Conservation (phyloP, 2,113 vertebrate genomes). For the Tragulus kanchil region DNA sequence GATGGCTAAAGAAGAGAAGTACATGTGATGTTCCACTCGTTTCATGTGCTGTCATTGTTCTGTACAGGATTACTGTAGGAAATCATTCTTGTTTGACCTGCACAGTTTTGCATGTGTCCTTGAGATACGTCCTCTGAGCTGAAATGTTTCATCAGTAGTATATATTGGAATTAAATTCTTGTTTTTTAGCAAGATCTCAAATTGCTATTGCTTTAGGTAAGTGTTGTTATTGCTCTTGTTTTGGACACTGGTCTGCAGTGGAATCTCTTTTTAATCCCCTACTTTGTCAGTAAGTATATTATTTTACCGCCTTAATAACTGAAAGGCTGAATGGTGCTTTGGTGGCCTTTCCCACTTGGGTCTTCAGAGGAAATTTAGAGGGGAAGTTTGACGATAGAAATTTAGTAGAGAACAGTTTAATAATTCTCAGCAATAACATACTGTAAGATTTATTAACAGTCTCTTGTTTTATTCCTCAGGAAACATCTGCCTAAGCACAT, state of each 20-base stretch:
- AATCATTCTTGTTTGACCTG: background rate
- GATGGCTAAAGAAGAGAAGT: background rate
- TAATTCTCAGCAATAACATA: constrained; percentile 35
- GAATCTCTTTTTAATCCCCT: background rate
- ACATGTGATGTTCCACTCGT: background rate
- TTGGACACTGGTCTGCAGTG: background rate
- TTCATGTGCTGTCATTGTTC: background rate
- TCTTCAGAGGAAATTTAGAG: background rate
- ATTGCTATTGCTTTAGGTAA: background rate
- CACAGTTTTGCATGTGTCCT: background rate
- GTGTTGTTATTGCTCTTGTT: background rate
- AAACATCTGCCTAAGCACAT: constrained; percentile 62
- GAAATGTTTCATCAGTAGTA: background rate
- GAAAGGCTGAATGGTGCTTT: background rate
- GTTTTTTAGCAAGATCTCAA: constrained; percentile 56
- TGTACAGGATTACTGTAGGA: background rate
- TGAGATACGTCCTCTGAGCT: background rate
- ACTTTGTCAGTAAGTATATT: constrained; percentile 13
- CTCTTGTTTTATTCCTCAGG: constrained; percentile 78
- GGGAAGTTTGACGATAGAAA: constrained; percentile 7
- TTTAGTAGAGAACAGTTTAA: constrained; percentile 51
- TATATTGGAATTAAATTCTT: background rate
- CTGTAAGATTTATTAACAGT: constrained; percentile 68
- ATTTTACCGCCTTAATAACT: background rate
- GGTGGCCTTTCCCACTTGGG: background rate